These are phyloP conservation scores for Cetonia aurata DNA, from an alignment of 2,888 invertebrate species.

Conservation along the genomic window DNA sequence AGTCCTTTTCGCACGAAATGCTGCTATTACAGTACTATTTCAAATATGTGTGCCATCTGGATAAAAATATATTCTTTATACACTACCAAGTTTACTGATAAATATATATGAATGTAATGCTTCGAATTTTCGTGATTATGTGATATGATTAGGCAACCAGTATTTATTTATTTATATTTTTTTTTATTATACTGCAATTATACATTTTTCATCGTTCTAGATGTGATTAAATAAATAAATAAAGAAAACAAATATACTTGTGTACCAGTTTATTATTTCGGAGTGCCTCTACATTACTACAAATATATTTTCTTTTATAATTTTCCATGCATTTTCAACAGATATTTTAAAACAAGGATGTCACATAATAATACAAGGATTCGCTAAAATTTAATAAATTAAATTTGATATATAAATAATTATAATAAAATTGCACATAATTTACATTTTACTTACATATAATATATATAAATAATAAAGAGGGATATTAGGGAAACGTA, in stretches of 20 bases:
- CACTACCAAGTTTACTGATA: no score
- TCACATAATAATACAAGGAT: slow-evolving; percentile 27
- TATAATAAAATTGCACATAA: slow-evolving; percentile 37
- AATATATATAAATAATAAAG: not conserved
- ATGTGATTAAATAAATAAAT: slow-evolving; percentile 5
- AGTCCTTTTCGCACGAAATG: no score
- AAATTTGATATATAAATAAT: slow-evolving; percentile 18
- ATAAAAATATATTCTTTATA: no score
- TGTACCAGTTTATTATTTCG: slow-evolving; percentile 53
- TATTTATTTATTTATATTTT: no score
- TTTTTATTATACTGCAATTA: no score
- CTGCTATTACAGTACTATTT: no score
- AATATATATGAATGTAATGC: no score
- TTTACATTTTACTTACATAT: slow-evolving; percentile 18
- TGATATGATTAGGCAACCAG: no score
- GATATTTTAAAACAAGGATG: slow-evolving; percentile 34
- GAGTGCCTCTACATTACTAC: slow-evolving; percentile 54
- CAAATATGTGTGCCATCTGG: no score
- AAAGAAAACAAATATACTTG: slow-evolving; percentile 31
- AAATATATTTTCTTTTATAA: slow-evolving; percentile 44
- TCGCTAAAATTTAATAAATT: slow-evolving; percentile 34
- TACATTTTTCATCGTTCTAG: no score
- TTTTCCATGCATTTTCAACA: slow-evolving; percentile 48
- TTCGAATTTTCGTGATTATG: no score
- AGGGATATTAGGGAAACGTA: not conserved